A percentile compares a stretch with the other conserved stretches of the same genome.
Conservation (phyloP, 2,113 vertebrate species). For the Trogon surrucura region DNA sequence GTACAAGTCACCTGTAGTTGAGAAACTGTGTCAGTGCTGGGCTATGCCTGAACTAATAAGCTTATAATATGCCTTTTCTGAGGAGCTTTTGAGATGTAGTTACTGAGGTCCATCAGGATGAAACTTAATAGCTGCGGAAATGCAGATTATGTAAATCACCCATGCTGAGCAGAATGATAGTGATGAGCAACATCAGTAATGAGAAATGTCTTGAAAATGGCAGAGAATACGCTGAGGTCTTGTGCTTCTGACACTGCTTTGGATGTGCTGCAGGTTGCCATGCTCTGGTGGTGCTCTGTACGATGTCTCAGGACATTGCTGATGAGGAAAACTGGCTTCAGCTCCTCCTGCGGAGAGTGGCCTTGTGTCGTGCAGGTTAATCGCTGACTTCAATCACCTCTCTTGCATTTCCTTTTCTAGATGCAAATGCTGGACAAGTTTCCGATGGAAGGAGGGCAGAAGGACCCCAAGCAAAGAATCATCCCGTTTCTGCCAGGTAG, state of each 20-base stretch:
- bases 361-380: not conserved
- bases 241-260: not conserved
- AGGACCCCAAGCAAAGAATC: conserved; percentile 96
- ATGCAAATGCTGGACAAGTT: conserved; percentile 99
- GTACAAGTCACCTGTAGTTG: not conserved
- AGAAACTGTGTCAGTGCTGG: not conserved
- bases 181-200: not conserved
- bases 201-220: not conserved
- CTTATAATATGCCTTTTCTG: not conserved
- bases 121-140: not conserved
- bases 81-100: not conserved
- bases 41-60: not conserved
- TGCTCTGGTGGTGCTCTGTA: not conserved
- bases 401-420: conserved; percentile 70
- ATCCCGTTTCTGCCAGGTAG: conserved; percentile 97
- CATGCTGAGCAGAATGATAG: not conserved
- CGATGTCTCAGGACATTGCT: not conserved
- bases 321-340: not conserved
- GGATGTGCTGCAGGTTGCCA: not conserved
- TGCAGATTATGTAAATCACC: not conserved
- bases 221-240: not conserved
- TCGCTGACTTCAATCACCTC: not conserved
- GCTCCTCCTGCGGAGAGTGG: not conserved
- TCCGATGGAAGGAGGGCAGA: conserved; percentile 98
- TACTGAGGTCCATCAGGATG: not conserved